Conservation (phyloP, 2,797 vertebrate species). For the Australoheros facetus region DNA sequence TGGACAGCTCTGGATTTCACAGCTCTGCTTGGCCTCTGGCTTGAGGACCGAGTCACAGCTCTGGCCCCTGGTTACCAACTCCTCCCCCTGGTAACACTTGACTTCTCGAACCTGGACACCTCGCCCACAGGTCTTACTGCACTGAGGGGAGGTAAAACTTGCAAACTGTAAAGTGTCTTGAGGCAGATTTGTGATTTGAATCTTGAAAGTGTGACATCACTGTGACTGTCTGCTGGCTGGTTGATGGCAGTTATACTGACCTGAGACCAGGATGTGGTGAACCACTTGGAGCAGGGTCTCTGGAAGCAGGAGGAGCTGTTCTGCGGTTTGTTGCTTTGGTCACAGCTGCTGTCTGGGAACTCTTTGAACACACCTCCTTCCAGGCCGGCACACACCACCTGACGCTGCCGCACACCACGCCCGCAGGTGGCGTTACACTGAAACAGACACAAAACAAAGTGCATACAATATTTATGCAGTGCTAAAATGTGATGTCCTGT, state of each 20-base stretch:
- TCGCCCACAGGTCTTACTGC: constrained; percentile 88
- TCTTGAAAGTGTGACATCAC: not conserved
- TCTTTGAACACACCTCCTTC: constrained; percentile 83
- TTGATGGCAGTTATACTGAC: constrained; percentile 59
- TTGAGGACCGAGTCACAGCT: constrained; percentile 82
- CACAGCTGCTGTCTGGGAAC: constrained; percentile 79
- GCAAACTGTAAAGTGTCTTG: not conserved
- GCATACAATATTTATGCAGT: fast-evolving
- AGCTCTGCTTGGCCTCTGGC: constrained; percentile 83
- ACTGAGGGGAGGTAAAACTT: constrained; percentile 70
- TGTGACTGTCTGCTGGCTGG: not conserved
- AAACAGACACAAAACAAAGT: not conserved
- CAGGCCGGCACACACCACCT: constrained; percentile 83
- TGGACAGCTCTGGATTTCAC: constrained; percentile 82
- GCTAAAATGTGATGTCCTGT: not conserved
- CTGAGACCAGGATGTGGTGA: constrained; percentile 91
- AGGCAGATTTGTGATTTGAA: not conserved
- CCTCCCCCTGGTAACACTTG: constrained; percentile 88
- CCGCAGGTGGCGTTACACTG: constrained; percentile 86
- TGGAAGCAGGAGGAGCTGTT: constrained; percentile 81
- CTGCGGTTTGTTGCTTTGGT: constrained; percentile 74
- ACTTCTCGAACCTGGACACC: constrained; percentile 85
- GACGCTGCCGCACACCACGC: constrained; percentile 78
- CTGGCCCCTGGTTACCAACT: constrained; percentile 75
- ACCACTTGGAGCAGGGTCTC: constrained; percentile 87